A percentile compares a stretch with the other conserved stretches of the same genome.
Conservation (phyloP, 2,113 vertebrate genomes). For the Leptobrachium leishanense region DNA sequence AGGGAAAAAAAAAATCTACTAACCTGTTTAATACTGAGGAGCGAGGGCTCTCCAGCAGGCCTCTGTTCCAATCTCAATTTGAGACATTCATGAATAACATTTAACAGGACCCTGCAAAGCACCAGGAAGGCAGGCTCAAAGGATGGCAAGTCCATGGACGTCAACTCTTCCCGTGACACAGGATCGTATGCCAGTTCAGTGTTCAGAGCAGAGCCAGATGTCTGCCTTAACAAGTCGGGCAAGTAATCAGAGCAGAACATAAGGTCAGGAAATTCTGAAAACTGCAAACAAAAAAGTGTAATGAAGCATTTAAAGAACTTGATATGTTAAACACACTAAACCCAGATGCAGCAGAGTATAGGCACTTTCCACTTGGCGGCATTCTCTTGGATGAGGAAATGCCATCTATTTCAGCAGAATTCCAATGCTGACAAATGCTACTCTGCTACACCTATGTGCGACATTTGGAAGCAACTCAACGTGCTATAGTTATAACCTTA, state of each 20-base stretch:
- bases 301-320: too few species aligned
- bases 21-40: constrained; percentile 98
- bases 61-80: constrained; percentile 93
- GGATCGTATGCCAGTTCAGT: constrained; percentile 72
- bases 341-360: too few species aligned
- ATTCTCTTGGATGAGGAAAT: too few species aligned
- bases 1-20: constrained; percentile 35
- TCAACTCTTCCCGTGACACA: constrained; percentile 87
- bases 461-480: too few species aligned
- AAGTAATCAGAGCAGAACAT: constrained; percentile 93
- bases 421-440: too few species aligned
- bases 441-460: too few species aligned
- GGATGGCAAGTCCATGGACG: constrained; percentile 93
- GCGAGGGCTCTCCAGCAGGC: constrained; percentile 94
- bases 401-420: too few species aligned
- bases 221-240: constrained; percentile 75
- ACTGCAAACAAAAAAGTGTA: constrained; percentile 62
- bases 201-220: constrained; percentile 65
- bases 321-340: too few species aligned
- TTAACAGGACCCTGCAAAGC: constrained; percentile 92
- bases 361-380: too few species aligned
- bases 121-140: constrained; percentile 93
- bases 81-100: constrained; percentile 97
- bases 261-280: constrained; percentile 87
- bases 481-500: too few species aligned